These are phyloP conservation scores for Patella pellucida DNA, from an alignment of 2,888 invertebrate species.

Conservation along the genomic window DNA sequence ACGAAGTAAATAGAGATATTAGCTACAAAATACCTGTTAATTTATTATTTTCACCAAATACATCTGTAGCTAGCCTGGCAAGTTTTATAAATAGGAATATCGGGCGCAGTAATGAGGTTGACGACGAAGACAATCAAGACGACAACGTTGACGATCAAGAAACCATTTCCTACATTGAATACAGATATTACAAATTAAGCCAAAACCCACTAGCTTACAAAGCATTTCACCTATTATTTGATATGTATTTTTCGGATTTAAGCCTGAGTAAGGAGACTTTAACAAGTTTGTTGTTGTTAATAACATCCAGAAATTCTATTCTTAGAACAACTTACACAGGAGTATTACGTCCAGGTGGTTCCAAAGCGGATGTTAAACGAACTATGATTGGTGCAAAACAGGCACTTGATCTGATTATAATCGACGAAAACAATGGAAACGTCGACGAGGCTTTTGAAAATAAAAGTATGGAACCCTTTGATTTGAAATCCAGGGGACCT, in stretches of 20 bases:
- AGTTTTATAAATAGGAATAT: not conserved
- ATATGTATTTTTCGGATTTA: not conserved
- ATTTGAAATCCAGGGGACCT: not conserved
- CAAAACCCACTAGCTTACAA: not conserved
- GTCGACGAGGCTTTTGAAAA: not conserved
- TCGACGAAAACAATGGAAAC: not conserved
- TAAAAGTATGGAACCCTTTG: not conserved
- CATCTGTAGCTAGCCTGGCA: not conserved
- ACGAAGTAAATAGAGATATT: constrained; percentile 30
- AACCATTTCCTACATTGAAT: not conserved
- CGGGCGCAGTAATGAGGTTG: not conserved
- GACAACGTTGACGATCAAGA: not conserved
- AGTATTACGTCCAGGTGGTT: not conserved
- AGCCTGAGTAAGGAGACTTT: not conserved
- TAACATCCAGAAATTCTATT: not conserved
- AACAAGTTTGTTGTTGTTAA: not conserved
- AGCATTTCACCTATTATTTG: not conserved
- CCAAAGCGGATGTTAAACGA: not conserved
- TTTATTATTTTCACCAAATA: not conserved
- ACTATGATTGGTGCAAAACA: not conserved
- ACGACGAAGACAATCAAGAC: not conserved
- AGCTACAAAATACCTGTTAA: constrained; percentile 30
- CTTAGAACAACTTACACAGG: not conserved
- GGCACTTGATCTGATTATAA: not conserved
- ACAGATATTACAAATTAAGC: not conserved